Base-by-base conservation (phyloP, 2,888 invertebrate species). In the Graphium colonna region DNA sequence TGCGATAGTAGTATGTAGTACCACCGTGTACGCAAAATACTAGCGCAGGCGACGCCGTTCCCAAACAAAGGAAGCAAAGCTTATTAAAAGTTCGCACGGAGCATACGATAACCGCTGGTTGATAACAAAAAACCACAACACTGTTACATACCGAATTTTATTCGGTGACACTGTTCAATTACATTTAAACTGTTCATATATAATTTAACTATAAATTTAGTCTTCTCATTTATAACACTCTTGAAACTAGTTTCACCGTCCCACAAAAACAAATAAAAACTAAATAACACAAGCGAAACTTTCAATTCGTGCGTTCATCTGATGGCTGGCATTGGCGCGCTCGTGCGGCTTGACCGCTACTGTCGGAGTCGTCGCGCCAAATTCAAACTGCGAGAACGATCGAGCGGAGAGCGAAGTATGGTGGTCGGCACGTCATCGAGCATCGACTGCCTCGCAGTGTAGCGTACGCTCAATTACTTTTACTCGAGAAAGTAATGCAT, bases 61-160 rank as follows among this genome's bases (percentile, higher is more conserved):
- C 82, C 80, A 82, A 82, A 86, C 87, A 86, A 87, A 85, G 85
- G 83, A 84, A 77, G 73, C 68, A 65, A 70, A 82, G 78, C 78
- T 82, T 77, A 68, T 63, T 77, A 71, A 75, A 82, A 85, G 78
- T 83, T 83, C 75, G 73, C 78, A 71, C 69, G 68, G 74, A 72
- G 65, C 69, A 66, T 69, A 69, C 68, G 78, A 80, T 83, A 83
- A 77, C 74, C 68, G 72, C 70, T 63, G 64, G 63, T 70, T 75
- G 77, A 69, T 68, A 68, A 70, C 75, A 78, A 73, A 73, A 75
- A 79, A 69, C 60, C 66, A 69, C 69, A 63, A 68, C 61, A 74
- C 62, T 52, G 60, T 60, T 62, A 76, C 75, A 64, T 75, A 80
- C 77, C 75, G 36, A 46, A 50, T 50, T 33, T 51, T 41, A 28